Conservation (phyloP, 2,113 vertebrate genomes). For the Hippocampus barbouri region DNA sequence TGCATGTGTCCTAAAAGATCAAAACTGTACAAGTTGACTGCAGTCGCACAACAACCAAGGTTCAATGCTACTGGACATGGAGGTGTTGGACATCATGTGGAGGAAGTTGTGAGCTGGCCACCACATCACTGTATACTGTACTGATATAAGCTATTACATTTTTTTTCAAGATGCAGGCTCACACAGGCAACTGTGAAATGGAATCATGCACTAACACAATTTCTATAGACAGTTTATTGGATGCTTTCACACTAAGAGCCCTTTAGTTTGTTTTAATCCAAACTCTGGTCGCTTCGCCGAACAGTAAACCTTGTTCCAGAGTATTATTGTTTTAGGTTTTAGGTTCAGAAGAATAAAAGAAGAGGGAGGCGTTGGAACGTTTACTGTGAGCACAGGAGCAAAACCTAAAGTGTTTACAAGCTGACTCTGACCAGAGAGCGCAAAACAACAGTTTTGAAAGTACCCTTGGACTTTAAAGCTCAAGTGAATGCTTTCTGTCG, state of each 20-base stretch:
- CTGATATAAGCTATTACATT: not conserved
- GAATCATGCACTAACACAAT: not conserved
- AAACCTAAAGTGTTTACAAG: too few species aligned
- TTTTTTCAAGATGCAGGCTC: too few species aligned
- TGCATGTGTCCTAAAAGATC: conserved; percentile 57
- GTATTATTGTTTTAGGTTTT: not conserved
- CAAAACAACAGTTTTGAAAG: too few species aligned
- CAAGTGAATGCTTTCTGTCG: not conserved
- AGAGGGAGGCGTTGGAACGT: too few species aligned
- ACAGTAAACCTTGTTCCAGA: too few species aligned
- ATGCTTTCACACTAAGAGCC: not conserved
- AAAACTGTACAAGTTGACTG: conserved; percentile 1
- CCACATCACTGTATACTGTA: not conserved
- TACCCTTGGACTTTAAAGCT: too few species aligned
- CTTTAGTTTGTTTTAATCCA: not conserved
- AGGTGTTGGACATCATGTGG: not conserved
- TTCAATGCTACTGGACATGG: not conserved
- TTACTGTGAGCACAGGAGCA: too few species aligned
- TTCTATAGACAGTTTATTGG: not conserved
- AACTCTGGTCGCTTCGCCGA: not conserved
- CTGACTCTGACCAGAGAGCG: not conserved
- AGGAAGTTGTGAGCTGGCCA: not conserved
- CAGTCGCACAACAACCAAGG: conserved; percentile 10
- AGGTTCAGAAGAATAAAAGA: too few species aligned
- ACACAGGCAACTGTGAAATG: not conserved